A percentile compares a stretch with the other conserved stretches of the same genome.
Conservation (phyloP, 2,888 invertebrate species). For the Pollenia angustigena region DNA sequence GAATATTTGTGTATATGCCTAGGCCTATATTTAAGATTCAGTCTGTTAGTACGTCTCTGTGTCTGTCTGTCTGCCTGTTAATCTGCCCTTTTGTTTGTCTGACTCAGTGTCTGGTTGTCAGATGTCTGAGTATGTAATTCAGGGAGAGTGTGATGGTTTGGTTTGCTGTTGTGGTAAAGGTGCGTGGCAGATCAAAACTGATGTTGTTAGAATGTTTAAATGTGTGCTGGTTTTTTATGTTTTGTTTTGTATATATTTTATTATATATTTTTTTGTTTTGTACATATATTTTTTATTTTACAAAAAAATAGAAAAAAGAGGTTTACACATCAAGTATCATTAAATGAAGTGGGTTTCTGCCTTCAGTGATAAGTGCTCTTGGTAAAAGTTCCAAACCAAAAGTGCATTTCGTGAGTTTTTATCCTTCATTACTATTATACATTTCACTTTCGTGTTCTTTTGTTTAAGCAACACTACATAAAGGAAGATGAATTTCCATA, state of each 20-base stretch:
- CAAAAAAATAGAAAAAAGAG: conserved; percentile 58
- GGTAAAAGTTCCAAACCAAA: conserved; percentile 83
- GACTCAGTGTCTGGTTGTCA: conserved; percentile 52
- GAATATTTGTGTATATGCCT: conserved; percentile 26
- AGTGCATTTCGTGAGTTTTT: conserved; percentile 79
- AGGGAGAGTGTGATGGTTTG: conserved; percentile 5
- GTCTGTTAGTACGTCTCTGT: background rate
- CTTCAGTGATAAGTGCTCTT: conserved; percentile 81
- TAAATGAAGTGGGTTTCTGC: conserved; percentile 83
- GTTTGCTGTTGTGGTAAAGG: conserved; percentile 11
- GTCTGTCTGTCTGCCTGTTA: conserved; percentile 15
- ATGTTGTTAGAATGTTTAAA: conserved; percentile 70
- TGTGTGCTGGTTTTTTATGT: conserved; percentile 61
- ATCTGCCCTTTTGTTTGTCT: conserved; percentile 44
- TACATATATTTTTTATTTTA: conserved; percentile 31
- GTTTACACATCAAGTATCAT: conserved; percentile 82
- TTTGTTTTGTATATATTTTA: conserved; percentile 37
- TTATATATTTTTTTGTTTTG: background rate
- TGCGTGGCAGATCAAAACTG: conserved; percentile 51
- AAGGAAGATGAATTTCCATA: conserved; percentile 68
- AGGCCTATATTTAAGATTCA: conserved; percentile 5
- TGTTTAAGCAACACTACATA: conserved; percentile 73
- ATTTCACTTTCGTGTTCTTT: conserved; percentile 74
- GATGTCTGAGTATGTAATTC: conserved; percentile 65
- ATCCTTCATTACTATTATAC: conserved; percentile 74